Base-by-base conservation (phyloP, 2,797 vertebrate species). In the Aldrovandia affinis region DNA sequence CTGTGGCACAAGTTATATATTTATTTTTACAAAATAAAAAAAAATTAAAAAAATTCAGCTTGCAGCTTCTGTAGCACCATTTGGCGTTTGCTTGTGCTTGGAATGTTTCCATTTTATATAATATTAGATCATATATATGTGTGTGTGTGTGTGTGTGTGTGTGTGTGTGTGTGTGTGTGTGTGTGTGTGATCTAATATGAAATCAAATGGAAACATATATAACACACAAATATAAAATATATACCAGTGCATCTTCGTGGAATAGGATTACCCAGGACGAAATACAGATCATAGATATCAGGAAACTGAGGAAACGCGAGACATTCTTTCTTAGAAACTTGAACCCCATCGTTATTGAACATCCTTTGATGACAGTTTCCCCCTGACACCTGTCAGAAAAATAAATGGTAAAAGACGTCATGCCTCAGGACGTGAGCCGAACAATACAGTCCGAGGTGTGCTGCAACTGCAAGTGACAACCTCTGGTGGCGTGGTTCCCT, bases 251-350 rank as follows among this genome's bases (percentile, higher is more conserved):
- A n/a, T n/a, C n/a, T n/a, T 0, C 65, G 47, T 70, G 61, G 54
- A 14, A 39, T 15, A 81, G 47, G 9, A 33, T 50, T 54, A 9
- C 6, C 1, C 54, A 8, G 50, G 14, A 20, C 28, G 65, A n/a
- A 22, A 22, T 59, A 36, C 33, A 25, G 28, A 20, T 3, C 30
- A 28, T 25, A 28, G 28, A 7, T 12, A 52, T 7, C 28, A 52
- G 18, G 54, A 61, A 55, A 81, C 28, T 36, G 79, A 57, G 91
- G 92, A 90, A 92, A 87, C 86, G 91, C 89, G 90, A 91, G 88
- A 33, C 57, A 85, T 25, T 81, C 18, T 59, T 59, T n/a, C 20
- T 59, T 4, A n/a, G 20, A 22, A 59, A 18, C 3, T 18, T 59
- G 3, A 25, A 4, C 57, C 18, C 22, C 57, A 22, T 20, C 1